Evolutionary conservation across 2,888 invertebrate species (phyloP).

Genomic region (Pegoplata infirma): DNA sequence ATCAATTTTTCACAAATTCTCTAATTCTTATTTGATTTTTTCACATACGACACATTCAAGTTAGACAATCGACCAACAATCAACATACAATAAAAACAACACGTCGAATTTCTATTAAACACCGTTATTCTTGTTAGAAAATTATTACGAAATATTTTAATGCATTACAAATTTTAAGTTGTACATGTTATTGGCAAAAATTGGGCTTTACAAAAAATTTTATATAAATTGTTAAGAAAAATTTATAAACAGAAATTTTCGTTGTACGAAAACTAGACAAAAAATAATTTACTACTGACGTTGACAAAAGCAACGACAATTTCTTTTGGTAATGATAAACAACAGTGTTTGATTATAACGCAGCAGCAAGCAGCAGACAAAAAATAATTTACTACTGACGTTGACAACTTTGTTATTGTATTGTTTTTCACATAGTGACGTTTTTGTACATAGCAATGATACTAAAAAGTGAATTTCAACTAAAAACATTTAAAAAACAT

Average conservation of each 20-base stretch:
- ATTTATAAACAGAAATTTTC: constrained; percentile 30
- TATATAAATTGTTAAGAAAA: constrained; percentile 5
- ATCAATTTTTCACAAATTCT: constrained; percentile 1
- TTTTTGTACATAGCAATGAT: too few relatives aligned
- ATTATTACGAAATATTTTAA: neutral
- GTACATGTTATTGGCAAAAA: constrained; percentile 3
- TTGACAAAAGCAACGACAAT: constrained; percentile 51
- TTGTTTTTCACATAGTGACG: too few relatives aligned
- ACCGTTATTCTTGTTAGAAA: constrained; percentile 34
- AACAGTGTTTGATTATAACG: too few relatives aligned
- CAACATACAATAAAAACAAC: constrained; percentile 16
- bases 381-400: too few relatives aligned
- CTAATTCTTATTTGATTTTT: neutral
- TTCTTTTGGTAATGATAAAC: neutral
- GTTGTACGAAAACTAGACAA: constrained; percentile 29
- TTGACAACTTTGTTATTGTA: too few relatives aligned
- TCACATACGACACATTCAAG: too few relatives aligned
- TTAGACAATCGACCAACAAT: neutral
- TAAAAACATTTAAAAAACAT: too few relatives aligned
- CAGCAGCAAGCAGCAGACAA: too few relatives aligned
- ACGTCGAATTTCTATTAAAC: neutral
- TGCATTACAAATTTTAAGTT: constrained; percentile 14
- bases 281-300: constrained; percentile 55
- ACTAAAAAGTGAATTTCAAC: too few relatives aligned
- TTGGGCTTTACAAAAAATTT: constrained; percentile 8